These are phyloP conservation scores for Dimorphilus gyrociliatus DNA, from an alignment of 2,888 invertebrate species.

Conservation along the genomic window DNA sequence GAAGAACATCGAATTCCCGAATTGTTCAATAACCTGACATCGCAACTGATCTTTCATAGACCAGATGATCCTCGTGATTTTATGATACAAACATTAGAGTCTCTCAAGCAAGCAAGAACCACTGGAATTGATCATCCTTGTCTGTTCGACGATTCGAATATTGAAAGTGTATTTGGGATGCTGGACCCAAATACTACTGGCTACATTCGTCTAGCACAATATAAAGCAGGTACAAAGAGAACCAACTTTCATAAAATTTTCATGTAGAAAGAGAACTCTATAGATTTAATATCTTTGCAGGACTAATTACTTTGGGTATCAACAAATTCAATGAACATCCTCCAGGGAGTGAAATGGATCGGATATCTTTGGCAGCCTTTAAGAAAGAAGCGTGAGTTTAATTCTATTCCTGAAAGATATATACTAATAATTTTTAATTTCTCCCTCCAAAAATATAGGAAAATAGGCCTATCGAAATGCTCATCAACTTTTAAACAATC, in stretches of 20 bases:
- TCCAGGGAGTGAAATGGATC: constrained; percentile 18
- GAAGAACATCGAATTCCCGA: constrained; percentile 24
- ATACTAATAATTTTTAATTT: too few relatives aligned
- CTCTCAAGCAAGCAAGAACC: constrained; percentile 20
- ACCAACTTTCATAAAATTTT: not conserved
- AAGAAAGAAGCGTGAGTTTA: constrained; percentile 24
- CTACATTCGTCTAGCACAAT: constrained; percentile 24
- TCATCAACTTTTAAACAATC: too few relatives aligned
- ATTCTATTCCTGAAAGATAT: not conserved
- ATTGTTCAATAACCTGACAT: constrained; percentile 27
- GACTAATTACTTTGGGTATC: constrained; percentile 23
- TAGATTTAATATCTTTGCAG: constrained; percentile 14
- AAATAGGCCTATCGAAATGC: too few relatives aligned
- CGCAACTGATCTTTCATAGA: constrained; percentile 27
- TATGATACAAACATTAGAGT: constrained; percentile 26
- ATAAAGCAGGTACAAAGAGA: constrained; percentile 21
- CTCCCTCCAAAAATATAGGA: too few relatives aligned
- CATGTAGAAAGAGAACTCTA: too few relatives aligned
- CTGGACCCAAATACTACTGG: constrained; percentile 31
- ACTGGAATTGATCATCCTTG: constrained; percentile 22
- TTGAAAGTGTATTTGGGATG: constrained; percentile 32
- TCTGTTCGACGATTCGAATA: constrained; percentile 31
- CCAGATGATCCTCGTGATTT: constrained; percentile 32
- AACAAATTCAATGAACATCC: constrained; percentile 16
- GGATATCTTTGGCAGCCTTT: constrained; percentile 23